phyloP scores from a whole-genome alignment of 2,113 vertebrate species.

The Tricholaema leucomelas region DNA sequence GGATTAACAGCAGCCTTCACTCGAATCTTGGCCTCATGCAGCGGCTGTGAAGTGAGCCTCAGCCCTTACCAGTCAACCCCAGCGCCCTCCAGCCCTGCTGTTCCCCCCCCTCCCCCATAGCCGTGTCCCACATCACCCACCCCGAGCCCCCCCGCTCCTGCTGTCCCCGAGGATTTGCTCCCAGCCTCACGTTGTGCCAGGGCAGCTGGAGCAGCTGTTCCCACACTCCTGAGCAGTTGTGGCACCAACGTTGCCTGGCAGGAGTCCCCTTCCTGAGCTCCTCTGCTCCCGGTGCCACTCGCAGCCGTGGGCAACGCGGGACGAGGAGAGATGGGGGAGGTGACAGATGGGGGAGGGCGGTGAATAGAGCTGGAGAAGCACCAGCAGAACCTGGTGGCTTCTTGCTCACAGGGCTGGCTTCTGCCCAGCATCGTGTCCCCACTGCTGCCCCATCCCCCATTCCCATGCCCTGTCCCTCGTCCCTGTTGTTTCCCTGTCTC shows the following conservation, averaged over 20 bases:
- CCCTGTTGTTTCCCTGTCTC: not conserved
- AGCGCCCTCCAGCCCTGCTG: not conserved
- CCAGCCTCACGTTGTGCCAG: fast-evolving
- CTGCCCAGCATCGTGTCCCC: fast-evolving
- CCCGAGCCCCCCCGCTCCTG: fast-evolving
- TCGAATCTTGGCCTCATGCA: not conserved
- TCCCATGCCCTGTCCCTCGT: not conserved
- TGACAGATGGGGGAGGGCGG: fast-evolving
- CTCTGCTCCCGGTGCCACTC: not conserved
- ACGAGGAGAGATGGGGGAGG: not conserved
- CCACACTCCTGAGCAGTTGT: fast-evolving
- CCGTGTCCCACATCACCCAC: fast-evolving
- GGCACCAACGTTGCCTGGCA: not conserved
- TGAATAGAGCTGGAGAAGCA: not conserved
- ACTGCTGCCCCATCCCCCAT: not conserved
- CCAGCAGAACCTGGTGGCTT: fast-evolving
- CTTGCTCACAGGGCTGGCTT: not conserved
- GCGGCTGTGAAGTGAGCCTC: not conserved
- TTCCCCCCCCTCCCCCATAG: not conserved
- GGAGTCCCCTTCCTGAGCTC: not conserved
- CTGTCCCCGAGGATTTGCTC: fast-evolving
- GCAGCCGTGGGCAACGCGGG: fast-evolving
- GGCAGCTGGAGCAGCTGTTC: conserved; percentile 12
- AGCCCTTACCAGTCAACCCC: not conserved
- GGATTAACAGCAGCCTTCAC: not conserved